Percentiles rank a stretch among this genome's conserved stretches.
These are phyloP conservation scores for Phaenicophaeus curvirostris DNA, from an alignment of 2,797 vertebrate species.

Conservation along the genomic window DNA sequence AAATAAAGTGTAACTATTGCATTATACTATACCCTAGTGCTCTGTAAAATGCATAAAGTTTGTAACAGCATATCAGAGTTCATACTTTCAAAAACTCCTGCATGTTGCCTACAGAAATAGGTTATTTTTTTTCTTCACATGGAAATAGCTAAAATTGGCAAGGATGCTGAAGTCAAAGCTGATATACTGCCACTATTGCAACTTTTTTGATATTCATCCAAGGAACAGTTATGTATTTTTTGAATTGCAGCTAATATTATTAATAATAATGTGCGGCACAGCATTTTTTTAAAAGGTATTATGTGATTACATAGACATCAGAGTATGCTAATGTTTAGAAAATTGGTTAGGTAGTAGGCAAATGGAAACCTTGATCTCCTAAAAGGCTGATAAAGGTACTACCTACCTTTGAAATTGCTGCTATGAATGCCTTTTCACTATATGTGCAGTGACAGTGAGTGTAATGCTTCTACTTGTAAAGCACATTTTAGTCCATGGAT, in stretches of 20 bases:
- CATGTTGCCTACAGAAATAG: background rate
- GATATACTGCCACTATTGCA: background rate
- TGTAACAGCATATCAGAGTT: background rate
- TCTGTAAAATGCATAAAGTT: background rate
- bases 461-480: background rate
- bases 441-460: background rate
- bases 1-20: background rate
- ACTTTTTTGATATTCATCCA: background rate
- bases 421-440: background rate
- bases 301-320: background rate
- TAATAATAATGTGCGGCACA: background rate
- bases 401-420: background rate
- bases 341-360: background rate
- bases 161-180: background rate
- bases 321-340: background rate
- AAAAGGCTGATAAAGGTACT: background rate
- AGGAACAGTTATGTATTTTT: background rate
- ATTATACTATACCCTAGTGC: rapidly evolving
- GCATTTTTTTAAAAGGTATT: background rate
- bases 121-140: background rate
- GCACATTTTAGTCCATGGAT: background rate
- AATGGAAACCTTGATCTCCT: background rate
- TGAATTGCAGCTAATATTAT: background rate
- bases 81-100: background rate
- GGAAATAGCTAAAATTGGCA: background rate